Evolutionary conservation across 2,888 invertebrate species (phyloP).

Genomic region (Aelia acuminata): DNA sequence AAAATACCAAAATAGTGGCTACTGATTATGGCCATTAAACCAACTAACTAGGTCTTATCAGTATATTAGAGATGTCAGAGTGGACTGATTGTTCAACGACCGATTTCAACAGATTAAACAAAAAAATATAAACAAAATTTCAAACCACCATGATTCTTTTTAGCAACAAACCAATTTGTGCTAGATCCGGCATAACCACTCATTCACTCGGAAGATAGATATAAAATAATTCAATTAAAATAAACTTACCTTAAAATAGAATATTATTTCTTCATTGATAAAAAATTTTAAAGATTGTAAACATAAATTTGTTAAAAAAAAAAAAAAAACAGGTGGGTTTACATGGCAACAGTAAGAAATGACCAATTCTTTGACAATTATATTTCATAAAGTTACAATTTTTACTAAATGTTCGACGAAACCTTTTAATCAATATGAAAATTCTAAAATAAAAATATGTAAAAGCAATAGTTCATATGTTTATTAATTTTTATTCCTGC

Average conservation of each 20-base stretch:
- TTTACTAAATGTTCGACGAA: background rate
- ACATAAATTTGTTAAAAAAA: background rate
- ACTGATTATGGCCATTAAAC: too few relatives aligned
- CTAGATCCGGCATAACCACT: too few relatives aligned
- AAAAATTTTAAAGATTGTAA: background rate
- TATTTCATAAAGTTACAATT: constrained; percentile 35
- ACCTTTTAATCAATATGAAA: constrained; percentile 33
- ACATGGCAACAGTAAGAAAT: background rate
- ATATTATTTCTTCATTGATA: background rate
- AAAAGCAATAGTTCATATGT: constrained; percentile 20
- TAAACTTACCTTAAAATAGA: background rate
- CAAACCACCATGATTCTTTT: too few relatives aligned
- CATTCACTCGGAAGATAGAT: too few relatives aligned
- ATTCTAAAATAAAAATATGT: constrained; percentile 52
- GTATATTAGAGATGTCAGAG: too few relatives aligned
- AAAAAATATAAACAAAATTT: too few relatives aligned
- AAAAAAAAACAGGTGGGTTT: background rate
- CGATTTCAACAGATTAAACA: too few relatives aligned
- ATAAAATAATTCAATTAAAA: too few relatives aligned
- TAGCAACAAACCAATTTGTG: too few relatives aligned
- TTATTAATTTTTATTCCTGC: background rate
- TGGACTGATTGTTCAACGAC: too few relatives aligned
- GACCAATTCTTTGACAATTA: constrained; percentile 13
- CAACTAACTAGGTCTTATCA: too few relatives aligned
- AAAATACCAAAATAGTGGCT: too few relatives aligned